A percentile compares a stretch with the other conserved stretches of the same genome.
Evolutionary conservation across 2,888 invertebrate species (phyloP).

Genomic region (Pardosa pseudoannulata): DNA sequence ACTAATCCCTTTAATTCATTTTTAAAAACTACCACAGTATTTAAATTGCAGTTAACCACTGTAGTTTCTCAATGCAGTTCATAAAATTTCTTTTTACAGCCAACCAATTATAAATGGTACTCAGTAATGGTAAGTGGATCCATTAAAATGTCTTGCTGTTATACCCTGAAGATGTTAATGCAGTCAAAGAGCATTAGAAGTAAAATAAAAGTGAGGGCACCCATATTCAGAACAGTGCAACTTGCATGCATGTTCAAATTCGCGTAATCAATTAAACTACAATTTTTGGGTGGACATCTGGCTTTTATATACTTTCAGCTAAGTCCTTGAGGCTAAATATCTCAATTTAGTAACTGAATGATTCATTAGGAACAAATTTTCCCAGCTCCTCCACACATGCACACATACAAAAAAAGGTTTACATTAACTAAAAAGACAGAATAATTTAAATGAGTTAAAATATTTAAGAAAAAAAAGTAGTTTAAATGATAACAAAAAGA

Average conservation of each 20-base stretch:
- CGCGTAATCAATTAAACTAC: conserved; percentile 58
- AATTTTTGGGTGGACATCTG: conserved; percentile 66
- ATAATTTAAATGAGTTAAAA: too few relatives aligned
- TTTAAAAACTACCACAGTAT: too few relatives aligned
- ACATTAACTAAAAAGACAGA: too few relatives aligned
- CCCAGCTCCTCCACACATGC: too few relatives aligned
- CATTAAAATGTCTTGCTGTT: not conserved
- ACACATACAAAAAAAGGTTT: too few relatives aligned
- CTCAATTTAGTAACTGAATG: too few relatives aligned
- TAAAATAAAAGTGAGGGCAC: conserved; percentile 18
- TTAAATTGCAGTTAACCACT: conserved; percentile 15
- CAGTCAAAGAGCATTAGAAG: conserved; percentile 60
- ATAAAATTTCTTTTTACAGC: not conserved
- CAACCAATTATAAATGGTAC: not conserved
- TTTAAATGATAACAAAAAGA: too few relatives aligned
- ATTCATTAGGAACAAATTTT: too few relatives aligned
- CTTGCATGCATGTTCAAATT: conserved; percentile 48
- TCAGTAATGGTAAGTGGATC: not conserved
- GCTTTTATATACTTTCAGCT: not conserved
- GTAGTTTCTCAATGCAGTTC: not conserved
- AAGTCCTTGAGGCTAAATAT: too few relatives aligned
- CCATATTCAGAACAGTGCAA: conserved; percentile 39
- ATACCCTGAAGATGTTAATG: conserved; percentile 13
- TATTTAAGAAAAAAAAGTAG: too few relatives aligned
- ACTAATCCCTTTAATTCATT: too few relatives aligned